These are phyloP conservation scores for Melanocharis versteri DNA, from an alignment of 2,113 vertebrate species.

Conservation along the genomic window DNA sequence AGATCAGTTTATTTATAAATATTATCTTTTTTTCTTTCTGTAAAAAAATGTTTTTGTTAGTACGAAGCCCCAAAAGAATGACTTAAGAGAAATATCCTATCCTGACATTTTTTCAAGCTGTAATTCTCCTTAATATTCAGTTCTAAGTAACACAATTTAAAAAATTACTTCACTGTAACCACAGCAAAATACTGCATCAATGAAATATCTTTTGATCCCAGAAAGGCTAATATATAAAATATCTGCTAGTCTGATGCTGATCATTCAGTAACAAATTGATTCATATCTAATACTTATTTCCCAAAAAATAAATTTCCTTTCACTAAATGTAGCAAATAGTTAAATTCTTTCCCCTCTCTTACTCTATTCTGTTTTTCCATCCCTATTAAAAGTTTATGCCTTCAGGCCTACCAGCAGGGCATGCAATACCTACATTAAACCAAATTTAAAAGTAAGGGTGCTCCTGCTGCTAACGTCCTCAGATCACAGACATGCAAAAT, in stretches of 20 bases:
- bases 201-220: neutral
- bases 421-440: conserved; percentile 78
- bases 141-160: neutral
- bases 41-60: neutral
- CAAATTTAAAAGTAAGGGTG: conserved; percentile 82
- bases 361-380: conserved; percentile 62
- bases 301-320: neutral
- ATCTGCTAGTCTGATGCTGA: neutral
- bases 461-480: conserved; percentile 76
- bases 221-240: neutral
- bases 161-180: neutral
- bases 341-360: neutral
- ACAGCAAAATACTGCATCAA: neutral
- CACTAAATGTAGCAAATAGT: conserved; percentile 43
- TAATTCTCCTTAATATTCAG: neutral
- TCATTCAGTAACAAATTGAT: neutral
- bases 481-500: conserved; percentile 80
- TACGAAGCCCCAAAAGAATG: neutral
- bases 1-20: neutral
- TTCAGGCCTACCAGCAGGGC: conserved; percentile 79
- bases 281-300: neutral
- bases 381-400: conserved; percentile 74
- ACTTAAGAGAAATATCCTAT: neutral
- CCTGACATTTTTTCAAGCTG: neutral
- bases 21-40: neutral